Percentiles rank a stretch among this genome's conserved stretches.
These are phyloP conservation scores for Holacanthella duospinosa DNA, from an alignment of 2,888 invertebrate genomes.

Conservation along the genomic window DNA sequence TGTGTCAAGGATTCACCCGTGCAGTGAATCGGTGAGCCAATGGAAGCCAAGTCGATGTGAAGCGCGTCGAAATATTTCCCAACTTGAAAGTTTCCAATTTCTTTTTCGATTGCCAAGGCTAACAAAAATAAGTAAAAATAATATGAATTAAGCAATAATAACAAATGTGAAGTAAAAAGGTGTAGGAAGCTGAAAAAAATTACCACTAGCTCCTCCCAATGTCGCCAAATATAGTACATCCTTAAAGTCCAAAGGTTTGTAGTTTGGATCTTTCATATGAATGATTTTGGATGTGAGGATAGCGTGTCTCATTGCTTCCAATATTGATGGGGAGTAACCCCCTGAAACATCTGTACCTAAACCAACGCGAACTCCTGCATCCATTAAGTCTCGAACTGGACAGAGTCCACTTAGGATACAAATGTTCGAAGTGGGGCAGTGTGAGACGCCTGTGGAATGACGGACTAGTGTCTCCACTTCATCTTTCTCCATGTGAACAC, in stretches of 20 bases:
- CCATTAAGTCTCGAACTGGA: constrained; percentile 56
- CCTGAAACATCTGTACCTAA: constrained; percentile 85
- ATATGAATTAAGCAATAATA: constrained; percentile 1
- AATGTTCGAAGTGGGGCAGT: constrained; percentile 79
- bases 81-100: constrained; percentile 65
- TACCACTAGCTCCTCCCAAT: constrained; percentile 60
- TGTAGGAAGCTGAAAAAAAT: constrained; percentile 9
- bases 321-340: constrained; percentile 63
- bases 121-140: constrained; percentile 39
- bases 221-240: constrained; percentile 78
- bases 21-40: constrained; percentile 39
- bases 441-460: constrained; percentile 59
- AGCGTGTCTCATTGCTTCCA: constrained; percentile 61
- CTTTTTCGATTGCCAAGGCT: constrained; percentile 62
- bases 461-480: constrained; percentile 56
- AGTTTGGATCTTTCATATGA: constrained; percentile 51
- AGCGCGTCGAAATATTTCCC: constrained; percentile 84
- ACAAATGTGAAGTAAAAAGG: constrained; percentile 17
- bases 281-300: constrained; percentile 63
- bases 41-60: constrained; percentile 55
- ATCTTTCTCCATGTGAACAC: constrained; percentile 58
- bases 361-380: constrained; percentile 60
- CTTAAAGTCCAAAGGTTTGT: constrained; percentile 47
- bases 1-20: constrained; percentile 47
- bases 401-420: constrained; percentile 70